Conservation (phyloP, 2,113 vertebrate genomes). For the Rana temporaria region DNA sequence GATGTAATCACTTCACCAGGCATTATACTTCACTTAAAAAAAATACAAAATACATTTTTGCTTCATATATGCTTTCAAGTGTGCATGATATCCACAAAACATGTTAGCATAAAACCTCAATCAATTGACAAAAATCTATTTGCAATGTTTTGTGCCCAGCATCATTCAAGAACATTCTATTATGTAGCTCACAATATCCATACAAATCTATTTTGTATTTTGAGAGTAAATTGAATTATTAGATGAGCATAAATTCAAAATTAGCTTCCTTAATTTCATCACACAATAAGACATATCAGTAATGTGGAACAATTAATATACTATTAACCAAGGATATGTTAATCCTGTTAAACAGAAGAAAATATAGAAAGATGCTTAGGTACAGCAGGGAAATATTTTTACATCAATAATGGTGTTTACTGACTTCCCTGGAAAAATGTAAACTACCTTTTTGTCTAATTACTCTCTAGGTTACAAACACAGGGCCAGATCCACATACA, state of each 20-base stretch:
- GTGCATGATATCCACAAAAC: background rate
- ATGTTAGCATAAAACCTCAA: background rate
- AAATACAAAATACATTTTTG: slow-evolving; percentile 3
- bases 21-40: background rate
- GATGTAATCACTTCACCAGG: background rate
- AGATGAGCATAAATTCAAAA: slow-evolving; percentile 10
- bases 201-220: slow-evolving; percentile 6
- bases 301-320: slow-evolving; percentile 4
- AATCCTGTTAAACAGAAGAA: background rate
- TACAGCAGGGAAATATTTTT: background rate
- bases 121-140: slow-evolving; percentile 16
- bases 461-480: too few species aligned
- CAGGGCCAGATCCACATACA: too few species aligned
- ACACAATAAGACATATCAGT: slow-evolving; percentile 15
- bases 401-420: background rate
- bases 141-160: background rate
- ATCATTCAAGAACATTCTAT: slow-evolving; percentile 13
- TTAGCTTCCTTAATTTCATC: slow-evolving; percentile 1
- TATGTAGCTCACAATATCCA: slow-evolving; percentile 19
- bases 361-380: background rate
- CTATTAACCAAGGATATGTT: slow-evolving; percentile 1
- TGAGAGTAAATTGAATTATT: slow-evolving; percentile 28
- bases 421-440: too few species aligned
- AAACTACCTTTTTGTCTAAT: too few species aligned
- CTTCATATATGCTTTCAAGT: background rate